These are phyloP conservation scores for Sinodicranocentrus sp. DNA, from an alignment of 2,888 invertebrate species.

Conservation along the genomic window DNA sequence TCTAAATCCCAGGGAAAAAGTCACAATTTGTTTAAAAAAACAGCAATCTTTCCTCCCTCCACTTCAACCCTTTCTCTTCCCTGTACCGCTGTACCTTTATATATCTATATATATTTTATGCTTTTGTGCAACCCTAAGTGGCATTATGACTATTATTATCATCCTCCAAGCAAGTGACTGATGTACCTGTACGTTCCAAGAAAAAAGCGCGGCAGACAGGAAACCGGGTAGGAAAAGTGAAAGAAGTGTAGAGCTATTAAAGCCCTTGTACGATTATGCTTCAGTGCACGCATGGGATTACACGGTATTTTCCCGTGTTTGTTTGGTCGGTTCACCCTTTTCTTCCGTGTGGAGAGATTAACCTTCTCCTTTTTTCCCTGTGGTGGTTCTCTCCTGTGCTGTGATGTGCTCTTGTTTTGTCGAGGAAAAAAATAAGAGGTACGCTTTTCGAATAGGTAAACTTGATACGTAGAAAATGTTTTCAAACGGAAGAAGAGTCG, in stretches of 20 bases:
- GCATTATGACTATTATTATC: constrained; percentile 40
- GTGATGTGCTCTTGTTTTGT: constrained; percentile 14
- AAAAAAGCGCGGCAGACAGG: constrained; percentile 5
- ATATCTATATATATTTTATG: too few relatives aligned
- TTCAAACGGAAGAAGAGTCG: too few relatives aligned
- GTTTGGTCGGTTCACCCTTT: constrained; percentile 62
- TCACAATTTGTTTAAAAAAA: too few relatives aligned
- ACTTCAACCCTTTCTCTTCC: too few relatives aligned
- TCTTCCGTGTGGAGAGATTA: constrained; percentile 49
- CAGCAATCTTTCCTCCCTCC: too few relatives aligned
- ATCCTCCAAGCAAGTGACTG: constrained; percentile 15
- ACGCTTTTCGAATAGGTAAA: background rate
- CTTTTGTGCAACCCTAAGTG: constrained; percentile 22
- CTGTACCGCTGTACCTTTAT: too few relatives aligned
- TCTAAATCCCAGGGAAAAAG: too few relatives aligned
- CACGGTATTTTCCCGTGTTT: constrained; percentile 64
- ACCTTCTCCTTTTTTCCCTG: constrained; percentile 54
- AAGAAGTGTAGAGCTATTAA: constrained; percentile 43
- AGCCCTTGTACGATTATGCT: constrained; percentile 55
- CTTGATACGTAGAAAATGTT: background rate
- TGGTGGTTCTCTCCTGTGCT: background rate
- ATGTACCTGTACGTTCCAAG: constrained; percentile 14
- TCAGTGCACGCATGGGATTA: constrained; percentile 61
- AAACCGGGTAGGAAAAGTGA: background rate
- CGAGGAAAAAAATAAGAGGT: background rate